These are phyloP conservation scores for Zootermopsis nevadensis DNA, from an alignment of 2,888 invertebrate species.

Conservation along the genomic window DNA sequence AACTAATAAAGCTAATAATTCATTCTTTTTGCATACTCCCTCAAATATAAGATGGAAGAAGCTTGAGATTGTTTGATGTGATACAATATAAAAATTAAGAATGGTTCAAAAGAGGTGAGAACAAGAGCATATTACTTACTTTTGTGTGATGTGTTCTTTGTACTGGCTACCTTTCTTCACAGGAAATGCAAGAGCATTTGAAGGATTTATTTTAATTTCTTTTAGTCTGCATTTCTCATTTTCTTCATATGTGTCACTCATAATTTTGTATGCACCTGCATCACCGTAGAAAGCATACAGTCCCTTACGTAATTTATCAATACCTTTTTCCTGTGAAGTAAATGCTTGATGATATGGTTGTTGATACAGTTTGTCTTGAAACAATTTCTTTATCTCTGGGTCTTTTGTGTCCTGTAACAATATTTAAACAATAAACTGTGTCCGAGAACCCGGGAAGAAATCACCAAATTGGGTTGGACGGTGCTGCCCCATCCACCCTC, in stretches of 20 bases:
- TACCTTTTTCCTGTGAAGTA: background rate
- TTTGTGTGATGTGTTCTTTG: background rate
- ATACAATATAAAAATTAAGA: too few species aligned
- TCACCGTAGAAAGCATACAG: constrained; percentile 35
- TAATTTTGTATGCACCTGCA: constrained; percentile 18
- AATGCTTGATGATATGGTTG: background rate
- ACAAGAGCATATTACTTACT: background rate
- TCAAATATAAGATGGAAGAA: background rate
- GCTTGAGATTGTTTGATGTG: too few species aligned
- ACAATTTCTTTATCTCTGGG: constrained; percentile 23
- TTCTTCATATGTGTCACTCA: constrained; percentile 37
- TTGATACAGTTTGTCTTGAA: background rate
- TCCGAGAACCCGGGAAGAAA: too few species aligned
- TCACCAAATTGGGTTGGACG: too few species aligned
- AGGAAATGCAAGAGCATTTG: background rate
- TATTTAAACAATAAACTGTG: background rate
- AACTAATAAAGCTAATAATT: too few species aligned
- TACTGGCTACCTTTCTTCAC: background rate
- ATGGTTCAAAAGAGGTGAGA: too few species aligned
- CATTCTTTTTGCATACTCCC: background rate
- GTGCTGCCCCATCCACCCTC: too few species aligned
- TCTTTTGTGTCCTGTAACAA: constrained; percentile 12
- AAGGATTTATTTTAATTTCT: constrained; percentile 8
- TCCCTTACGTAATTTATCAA: constrained; percentile 16
- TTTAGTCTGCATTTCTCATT: constrained; percentile 38